Evolutionary conservation across 2,888 invertebrate genomes (phyloP), one percentile per base, ranked within the genome.

Genomic region (Hydraecia micacea): DNA sequence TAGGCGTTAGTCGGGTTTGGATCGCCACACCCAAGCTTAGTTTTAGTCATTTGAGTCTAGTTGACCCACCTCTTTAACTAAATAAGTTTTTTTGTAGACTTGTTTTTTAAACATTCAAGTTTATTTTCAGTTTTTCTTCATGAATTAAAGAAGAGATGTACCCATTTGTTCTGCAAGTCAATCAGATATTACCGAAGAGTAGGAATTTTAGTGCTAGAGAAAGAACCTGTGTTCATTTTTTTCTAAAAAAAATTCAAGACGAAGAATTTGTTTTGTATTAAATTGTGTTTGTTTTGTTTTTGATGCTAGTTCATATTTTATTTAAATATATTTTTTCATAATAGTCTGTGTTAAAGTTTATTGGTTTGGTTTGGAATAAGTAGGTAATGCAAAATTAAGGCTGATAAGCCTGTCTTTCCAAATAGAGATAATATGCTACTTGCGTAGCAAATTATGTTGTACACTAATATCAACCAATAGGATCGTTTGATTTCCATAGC

Each of bases 81-180:
- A 58, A 55, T 70, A n/a, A 11, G 39, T n/a, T 2, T 1, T 11
- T 60, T n/a, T 39, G 13, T 71, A 28, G 21, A 71, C 21, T 25
- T 42, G 13, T 21, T 21, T 18, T 18, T 18, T 28, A 21, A 46
- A 67, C 11, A 46, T 46, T 67, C 21, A 46, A 46, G 21, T 67
- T 67, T 67, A 28, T 67, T 67, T 63, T 28, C 63, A 71, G 63
- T 63, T 71, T 72, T 13, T 32, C 42, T 25, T 67, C 28, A 21
- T 67, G 67, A 67, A 67, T 67, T 46, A 46, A 67, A 18, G 67
- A 67, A 67, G 67, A 67, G 46, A n/a, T 18, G 28, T 67, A 9
- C 9, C 28, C 42, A 28, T 46, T 67, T 28, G 11, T 28, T 66
- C 42, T 42, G 42, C 67, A 67, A 67, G 28, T 18, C 67, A 9